phyloP scores from a whole-genome alignment of 2,888 invertebrate species.

The Chalcosyrphus nemorum region DNA sequence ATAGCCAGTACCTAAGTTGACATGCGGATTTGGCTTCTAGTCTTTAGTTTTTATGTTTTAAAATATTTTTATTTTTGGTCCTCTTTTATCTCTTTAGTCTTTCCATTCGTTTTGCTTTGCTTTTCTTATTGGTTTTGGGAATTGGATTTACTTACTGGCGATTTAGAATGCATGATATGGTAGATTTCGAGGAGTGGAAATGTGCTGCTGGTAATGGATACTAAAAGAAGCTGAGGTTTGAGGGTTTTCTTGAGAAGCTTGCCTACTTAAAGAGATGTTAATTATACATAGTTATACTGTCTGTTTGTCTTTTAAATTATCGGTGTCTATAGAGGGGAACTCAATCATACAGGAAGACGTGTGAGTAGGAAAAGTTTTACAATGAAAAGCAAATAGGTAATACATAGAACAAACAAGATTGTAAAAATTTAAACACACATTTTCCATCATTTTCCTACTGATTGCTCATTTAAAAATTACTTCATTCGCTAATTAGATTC shows the following conservation, averaged over 20 bases:
- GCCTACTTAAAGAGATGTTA: neutral
- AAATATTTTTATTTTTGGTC: neutral
- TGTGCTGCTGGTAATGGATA: neutral
- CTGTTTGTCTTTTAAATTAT: neutral
- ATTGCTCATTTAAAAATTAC: conserved; percentile 29
- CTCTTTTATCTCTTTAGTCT: neutral
- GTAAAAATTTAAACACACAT: conserved; percentile 11
- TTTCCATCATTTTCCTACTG: conserved; percentile 36
- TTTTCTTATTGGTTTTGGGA: conserved; percentile 5
- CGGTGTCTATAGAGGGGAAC: too few species aligned
- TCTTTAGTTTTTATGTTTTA: conserved; percentile 45
- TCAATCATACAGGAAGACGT: too few species aligned
- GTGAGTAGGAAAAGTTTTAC: neutral
- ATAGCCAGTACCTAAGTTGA: conserved; percentile 40
- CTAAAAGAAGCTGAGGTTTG: neutral
- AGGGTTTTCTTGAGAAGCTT: neutral
- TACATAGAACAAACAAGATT: neutral
- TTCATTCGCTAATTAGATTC: conserved; percentile 24
- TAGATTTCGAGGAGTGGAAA: neutral
- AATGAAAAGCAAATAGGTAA: too few species aligned
- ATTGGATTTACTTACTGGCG: neutral
- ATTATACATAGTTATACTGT: neutral
- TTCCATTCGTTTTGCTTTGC: neutral
- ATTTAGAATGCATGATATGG: neutral
- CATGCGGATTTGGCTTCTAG: conserved; percentile 54